A percentile compares a stretch with the other conserved stretches of the same genome.
phyloP scores from a whole-genome alignment of 2,888 invertebrate genomes.

The Gortyna flavago region DNA sequence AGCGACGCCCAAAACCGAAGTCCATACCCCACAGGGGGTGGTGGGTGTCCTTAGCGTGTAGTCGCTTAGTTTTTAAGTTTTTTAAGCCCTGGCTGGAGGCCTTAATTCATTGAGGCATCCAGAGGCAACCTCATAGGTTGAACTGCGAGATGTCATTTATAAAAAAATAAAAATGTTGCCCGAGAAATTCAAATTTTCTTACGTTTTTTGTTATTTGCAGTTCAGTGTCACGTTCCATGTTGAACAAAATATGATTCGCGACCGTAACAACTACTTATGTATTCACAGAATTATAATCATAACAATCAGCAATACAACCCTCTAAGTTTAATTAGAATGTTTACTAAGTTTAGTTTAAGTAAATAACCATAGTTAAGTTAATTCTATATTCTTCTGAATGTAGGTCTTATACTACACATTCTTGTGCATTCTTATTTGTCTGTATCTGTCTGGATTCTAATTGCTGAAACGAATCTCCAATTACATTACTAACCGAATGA shows the following conservation, averaged over 20 bases:
- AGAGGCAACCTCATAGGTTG: too few species aligned
- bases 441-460: conserved; percentile 19
- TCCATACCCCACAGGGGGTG: too few species aligned
- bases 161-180: background rate
- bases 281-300: too few species aligned
- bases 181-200: background rate
- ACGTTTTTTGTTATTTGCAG: background rate
- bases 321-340: background rate
- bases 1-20: too few species aligned
- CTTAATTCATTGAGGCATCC: too few species aligned
- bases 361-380: too few species aligned
- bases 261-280: too few species aligned
- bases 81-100: too few species aligned
- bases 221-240: background rate
- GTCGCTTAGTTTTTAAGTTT: too few species aligned
- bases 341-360: too few species aligned
- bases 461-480: background rate
- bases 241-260: background rate
- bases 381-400: background rate
- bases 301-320: background rate
- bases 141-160: too few species aligned
- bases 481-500: background rate
- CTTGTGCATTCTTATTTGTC: background rate
- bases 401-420: background rate
- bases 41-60: too few species aligned